Evolutionary conservation across 2,797 vertebrate genomes (phyloP).

Genomic region (Amniataba percoides): DNA sequence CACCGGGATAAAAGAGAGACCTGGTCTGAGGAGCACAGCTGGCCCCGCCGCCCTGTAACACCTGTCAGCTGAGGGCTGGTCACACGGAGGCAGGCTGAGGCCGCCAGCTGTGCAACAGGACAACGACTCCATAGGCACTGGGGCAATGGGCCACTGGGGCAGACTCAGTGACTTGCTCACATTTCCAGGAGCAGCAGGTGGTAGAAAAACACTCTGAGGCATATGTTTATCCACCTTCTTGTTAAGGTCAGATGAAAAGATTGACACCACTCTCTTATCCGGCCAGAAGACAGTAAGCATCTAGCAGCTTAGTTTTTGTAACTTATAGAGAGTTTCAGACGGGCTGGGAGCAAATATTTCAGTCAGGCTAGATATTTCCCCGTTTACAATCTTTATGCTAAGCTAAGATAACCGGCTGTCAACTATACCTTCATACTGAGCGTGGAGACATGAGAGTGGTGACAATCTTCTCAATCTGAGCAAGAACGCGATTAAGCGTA

Average conservation of each 20-base stretch:
- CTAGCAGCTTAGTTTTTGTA: not conserved
- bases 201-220: not conserved
- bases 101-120: slow-evolving; percentile 51
- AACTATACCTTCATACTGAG: not conserved
- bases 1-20: slow-evolving; percentile 55
- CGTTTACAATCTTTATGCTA: not conserved
- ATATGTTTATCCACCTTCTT: not conserved
- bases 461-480: not conserved
- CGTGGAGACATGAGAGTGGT: not conserved
- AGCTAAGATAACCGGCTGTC: not conserved
- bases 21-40: slow-evolving; percentile 66
- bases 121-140: slow-evolving; percentile 14
- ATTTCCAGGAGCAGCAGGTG: not conserved
- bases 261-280: not conserved
- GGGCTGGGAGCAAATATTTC: not conserved
- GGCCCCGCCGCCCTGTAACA: slow-evolving; percentile 51
- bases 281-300: not conserved
- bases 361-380: not conserved
- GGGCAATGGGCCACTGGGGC: slow-evolving; percentile 48
- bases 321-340: not conserved
- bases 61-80: slow-evolving; percentile 62
- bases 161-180: slow-evolving; percentile 26
- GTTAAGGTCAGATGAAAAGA: not conserved
- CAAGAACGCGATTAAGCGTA: not conserved
- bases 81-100: slow-evolving; percentile 27